A percentile compares a stretch with the other conserved stretches of the same genome.
These are phyloP conservation scores for Drosophila yooni DNA, from an alignment of 2,888 invertebrate species.

Conservation along the genomic window DNA sequence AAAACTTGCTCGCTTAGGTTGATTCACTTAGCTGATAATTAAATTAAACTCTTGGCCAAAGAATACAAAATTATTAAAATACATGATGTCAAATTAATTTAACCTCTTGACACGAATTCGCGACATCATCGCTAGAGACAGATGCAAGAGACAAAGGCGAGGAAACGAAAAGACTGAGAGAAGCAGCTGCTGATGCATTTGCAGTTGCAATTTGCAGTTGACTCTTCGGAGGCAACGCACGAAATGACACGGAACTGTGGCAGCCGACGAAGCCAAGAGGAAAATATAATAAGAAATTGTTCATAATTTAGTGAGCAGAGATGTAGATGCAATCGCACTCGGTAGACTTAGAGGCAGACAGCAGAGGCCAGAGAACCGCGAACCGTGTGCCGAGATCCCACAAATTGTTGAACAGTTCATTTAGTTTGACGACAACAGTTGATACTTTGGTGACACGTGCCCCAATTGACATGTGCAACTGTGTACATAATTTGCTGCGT, in stretches of 20 bases:
- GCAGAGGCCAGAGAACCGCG: constrained; percentile 1
- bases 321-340: constrained; percentile 40
- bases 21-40: constrained; percentile 29
- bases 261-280: constrained; percentile 24
- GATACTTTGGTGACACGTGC: constrained; percentile 55
- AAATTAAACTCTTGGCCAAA: constrained; percentile 40
- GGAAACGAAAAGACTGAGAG: neutral
- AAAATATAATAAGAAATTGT: constrained; percentile 22
- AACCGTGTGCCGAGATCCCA: constrained; percentile 1
- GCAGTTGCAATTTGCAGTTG: constrained; percentile 55
- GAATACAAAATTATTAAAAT: constrained; percentile 56
- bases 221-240: constrained; percentile 51
- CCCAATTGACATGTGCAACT: constrained; percentile 26
- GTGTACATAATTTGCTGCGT: constrained; percentile 13
- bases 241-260: constrained; percentile 32
- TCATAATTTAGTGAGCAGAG: constrained; percentile 42
- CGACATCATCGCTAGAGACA: constrained; percentile 2
- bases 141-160: constrained; percentile 7
- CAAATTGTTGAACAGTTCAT: constrained; percentile 25
- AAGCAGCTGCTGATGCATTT: constrained; percentile 32
- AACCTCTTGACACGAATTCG: constrained; percentile 66
- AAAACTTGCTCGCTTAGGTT: constrained; percentile 21
- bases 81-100: constrained; percentile 67
- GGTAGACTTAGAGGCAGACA: constrained; percentile 13
- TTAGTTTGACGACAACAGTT: constrained; percentile 37